Percentiles rank a stretch among this genome's conserved stretches.
Conservation (phyloP, 2,797 vertebrate species). For the Poeciliopsis paucimaculata region DNA sequence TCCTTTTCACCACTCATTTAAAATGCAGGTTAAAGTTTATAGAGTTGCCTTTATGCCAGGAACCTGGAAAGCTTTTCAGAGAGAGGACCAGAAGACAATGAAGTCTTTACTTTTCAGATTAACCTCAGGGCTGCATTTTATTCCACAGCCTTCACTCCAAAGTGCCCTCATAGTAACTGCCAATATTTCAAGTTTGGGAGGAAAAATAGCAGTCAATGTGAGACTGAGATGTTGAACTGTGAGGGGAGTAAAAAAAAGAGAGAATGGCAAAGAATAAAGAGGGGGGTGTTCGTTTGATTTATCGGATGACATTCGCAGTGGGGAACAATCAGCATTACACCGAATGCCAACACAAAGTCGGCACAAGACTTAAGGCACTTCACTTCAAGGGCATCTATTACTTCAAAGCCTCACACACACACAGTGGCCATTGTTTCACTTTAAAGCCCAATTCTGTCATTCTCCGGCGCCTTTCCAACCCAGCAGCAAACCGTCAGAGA, state of each 20-base stretch:
- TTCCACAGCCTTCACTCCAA: constrained; percentile 32
- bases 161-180: constrained; percentile 47
- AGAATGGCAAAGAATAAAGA: not conserved
- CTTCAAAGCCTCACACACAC: constrained; percentile 48
- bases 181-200: constrained; percentile 36
- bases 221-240: constrained; percentile 24
- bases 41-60: constrained; percentile 30
- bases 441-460: constrained; percentile 21
- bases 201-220: constrained; percentile 18
- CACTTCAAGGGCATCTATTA: constrained; percentile 64
- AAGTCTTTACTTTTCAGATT: constrained; percentile 38
- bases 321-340: constrained; percentile 71
- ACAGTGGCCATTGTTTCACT: constrained; percentile 29
- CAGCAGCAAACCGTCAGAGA: constrained; percentile 6
- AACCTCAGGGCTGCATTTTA: constrained; percentile 38
- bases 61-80: constrained; percentile 30
- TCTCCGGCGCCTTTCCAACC: not conserved
- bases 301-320: constrained; percentile 64
- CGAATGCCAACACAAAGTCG: constrained; percentile 64
- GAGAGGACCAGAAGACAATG: constrained; percentile 25
- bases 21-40: constrained; percentile 69
- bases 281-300: constrained; percentile 61
- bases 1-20: constrained; percentile 63
- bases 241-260: constrained; percentile 1
- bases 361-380: constrained; percentile 42